These are phyloP conservation scores for Cheilosia scutellata DNA, from an alignment of 2,888 invertebrate genomes.

Conservation along the genomic window DNA sequence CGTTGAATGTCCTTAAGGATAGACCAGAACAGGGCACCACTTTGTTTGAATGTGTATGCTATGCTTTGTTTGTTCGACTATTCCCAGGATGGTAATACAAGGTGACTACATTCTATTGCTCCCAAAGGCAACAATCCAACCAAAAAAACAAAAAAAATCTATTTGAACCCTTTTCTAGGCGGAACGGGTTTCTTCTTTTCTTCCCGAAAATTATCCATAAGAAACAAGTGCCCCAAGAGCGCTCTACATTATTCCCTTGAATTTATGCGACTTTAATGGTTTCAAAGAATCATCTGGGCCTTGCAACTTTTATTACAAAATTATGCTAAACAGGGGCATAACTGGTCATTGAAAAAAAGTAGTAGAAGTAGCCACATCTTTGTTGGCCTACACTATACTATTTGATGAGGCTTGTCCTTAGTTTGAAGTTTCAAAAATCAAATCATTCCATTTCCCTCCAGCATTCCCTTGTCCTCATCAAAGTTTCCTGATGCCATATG, in stretches of 20 bases:
- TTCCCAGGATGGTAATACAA: conserved; percentile 71
- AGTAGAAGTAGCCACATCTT: conserved; percentile 57
- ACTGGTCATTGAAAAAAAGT: conserved; percentile 17
- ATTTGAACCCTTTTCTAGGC: conserved; percentile 53
- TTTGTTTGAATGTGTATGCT: conserved; percentile 69
- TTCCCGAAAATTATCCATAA: conserved; percentile 23
- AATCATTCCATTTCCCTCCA: background rate
- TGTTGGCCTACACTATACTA: no score
- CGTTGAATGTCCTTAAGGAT: conserved; percentile 73
- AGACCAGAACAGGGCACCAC: conserved; percentile 55
- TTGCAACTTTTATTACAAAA: conserved; percentile 64
- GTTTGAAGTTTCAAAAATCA: no score
- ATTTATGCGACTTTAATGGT: conserved; percentile 69
- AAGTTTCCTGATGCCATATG: background rate
- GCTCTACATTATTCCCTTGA: conserved; percentile 16
- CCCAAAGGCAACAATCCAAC: conserved; percentile 44
- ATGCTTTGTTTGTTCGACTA: conserved; percentile 53
- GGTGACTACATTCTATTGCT: conserved; percentile 73
- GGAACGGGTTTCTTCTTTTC: background rate
- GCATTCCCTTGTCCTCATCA: conserved; percentile 3
- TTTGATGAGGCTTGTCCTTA: background rate
- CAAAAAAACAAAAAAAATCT: conserved; percentile 22
- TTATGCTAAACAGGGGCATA: conserved; percentile 61
- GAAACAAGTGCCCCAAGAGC: conserved; percentile 17
- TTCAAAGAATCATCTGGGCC: conserved; percentile 61